A percentile compares a stretch with the other conserved stretches of the same genome.
These are phyloP conservation scores for Laspeyria flexula DNA, from an alignment of 2,888 invertebrate species.

Conservation along the genomic window DNA sequence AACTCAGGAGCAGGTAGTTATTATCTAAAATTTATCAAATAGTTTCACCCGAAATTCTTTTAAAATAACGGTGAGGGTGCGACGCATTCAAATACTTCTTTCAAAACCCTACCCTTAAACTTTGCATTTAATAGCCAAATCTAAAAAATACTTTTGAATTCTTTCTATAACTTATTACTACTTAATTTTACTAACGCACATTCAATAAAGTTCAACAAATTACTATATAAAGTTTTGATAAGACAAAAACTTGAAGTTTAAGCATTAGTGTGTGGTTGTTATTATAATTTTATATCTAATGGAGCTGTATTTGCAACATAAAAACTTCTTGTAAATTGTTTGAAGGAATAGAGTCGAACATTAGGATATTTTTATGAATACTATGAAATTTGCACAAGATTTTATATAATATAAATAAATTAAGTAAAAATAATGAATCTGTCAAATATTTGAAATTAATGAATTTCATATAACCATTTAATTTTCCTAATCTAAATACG, in stretches of 20 bases:
- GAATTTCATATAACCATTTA: too few relatives aligned
- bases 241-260: constrained; percentile 32
- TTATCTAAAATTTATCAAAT: constrained; percentile 62
- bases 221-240: constrained; percentile 10
- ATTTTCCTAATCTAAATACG: too few relatives aligned
- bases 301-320: constrained; percentile 32
- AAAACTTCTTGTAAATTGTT: constrained; percentile 34
- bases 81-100: constrained; percentile 48
- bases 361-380: neutral
- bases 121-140: constrained; percentile 66
- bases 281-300: constrained; percentile 48
- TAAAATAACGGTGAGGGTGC: constrained; percentile 62
- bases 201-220: constrained; percentile 5
- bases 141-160: constrained; percentile 54
- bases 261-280: constrained; percentile 40
- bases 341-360: constrained; percentile 32
- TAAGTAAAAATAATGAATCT: too few relatives aligned
- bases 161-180: constrained; percentile 32
- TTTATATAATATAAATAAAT: too few relatives aligned
- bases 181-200: neutral
- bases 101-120: constrained; percentile 60
- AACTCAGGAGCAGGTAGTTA: constrained; percentile 77
- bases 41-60: constrained; percentile 59
- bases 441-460: too few relatives aligned
- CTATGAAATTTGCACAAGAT: too few relatives aligned